phyloP scores from a whole-genome alignment of 1,140 invertebrate genomes.

The Scaptomyza montana region DNA sequence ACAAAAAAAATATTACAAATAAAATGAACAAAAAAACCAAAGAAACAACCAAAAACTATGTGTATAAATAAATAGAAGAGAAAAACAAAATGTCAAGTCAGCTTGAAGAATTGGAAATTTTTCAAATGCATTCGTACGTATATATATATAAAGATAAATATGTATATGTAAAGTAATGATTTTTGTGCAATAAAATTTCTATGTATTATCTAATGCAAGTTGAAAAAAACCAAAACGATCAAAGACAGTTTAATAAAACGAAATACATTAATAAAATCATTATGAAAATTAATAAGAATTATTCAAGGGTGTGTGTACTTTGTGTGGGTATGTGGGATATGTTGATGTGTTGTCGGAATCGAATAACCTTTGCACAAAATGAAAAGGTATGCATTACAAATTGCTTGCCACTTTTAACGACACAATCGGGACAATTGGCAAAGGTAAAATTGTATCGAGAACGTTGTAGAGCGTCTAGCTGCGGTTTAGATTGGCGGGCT shows the following conservation, averaged over 20 bases:
- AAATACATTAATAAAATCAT: slow-evolving; percentile 78
- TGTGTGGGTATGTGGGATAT: background rate
- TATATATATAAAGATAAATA: slow-evolving; percentile 3
- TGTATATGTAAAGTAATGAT: slow-evolving; percentile 11
- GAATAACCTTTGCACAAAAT: background rate
- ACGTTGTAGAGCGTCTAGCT: slow-evolving; percentile 48
- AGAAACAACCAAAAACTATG: slow-evolving; percentile 36
- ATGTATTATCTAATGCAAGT: slow-evolving; percentile 61
- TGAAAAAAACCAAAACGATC: slow-evolving; percentile 31
- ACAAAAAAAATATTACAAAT: slow-evolving; percentile 39
- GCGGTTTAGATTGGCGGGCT: slow-evolving; percentile 75
- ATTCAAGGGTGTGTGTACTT: too few relatives aligned
- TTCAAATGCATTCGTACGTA: slow-evolving; percentile 30
- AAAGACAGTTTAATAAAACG: slow-evolving; percentile 63
- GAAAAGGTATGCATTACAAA: slow-evolving; percentile 27
- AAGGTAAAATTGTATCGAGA: slow-evolving; percentile 47
- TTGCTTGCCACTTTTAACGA: slow-evolving; percentile 53
- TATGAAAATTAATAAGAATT: slow-evolving; percentile 54
- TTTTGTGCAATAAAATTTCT: slow-evolving; percentile 46
- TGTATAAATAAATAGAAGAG: slow-evolving; percentile 70
- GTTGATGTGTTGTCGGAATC: background rate
- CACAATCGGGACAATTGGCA: slow-evolving; percentile 58
- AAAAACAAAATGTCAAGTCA: slow-evolving; percentile 44
- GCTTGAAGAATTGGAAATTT: slow-evolving; percentile 42
- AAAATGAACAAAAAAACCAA: slow-evolving; percentile 17